Base-by-base conservation (phyloP, 2,888 invertebrate species). In the Sesia apiformis region DNA sequence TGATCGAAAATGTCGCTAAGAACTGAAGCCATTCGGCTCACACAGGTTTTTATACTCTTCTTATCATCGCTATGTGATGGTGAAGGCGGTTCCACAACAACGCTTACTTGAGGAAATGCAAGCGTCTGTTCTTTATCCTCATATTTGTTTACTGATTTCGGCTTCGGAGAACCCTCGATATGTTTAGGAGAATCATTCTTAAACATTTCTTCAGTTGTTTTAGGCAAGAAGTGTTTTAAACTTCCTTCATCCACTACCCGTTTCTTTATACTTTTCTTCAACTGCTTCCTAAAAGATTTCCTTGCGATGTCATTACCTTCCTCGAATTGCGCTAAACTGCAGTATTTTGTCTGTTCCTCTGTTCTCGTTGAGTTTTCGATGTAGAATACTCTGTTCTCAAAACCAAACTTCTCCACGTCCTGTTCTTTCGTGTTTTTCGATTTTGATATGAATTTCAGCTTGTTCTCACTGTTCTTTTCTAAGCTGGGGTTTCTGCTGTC, bases 281-380 rank as follows among this genome's bases (percentile, higher is more conserved):
- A 57, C 7, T 84, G 82, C 58, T 88, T 89, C 67, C 93, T 94
- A 72, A 95, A 94, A 3, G 95, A 95, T 72, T 93, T 92, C 52
- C 95, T 90, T 0, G 94, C 95, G 58, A 96, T 96, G 74, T 96
- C 96, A 76, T 92, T 95, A 38, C 95, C 95, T 81, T 95, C 95
- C 57, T 94, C 94, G 69, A 95, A 95, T 63, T 95, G 93, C 1
- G 96, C 96, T 66, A 96, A 82, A 69, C 95, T 95, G 75, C 95
- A 95, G 70, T 93, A 94, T 61, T 93, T 93, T 51, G 92, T 91
- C 55, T 93, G 92, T 64, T 92, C 91, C 57, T 92, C 92, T 52
- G 80, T 74, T 66, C 84, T 86, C 52, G 81, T 67, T 62, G 81
- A 74, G 55, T 89, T 87, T 76, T 88, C 89, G 60, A 91, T 86